phyloP scores from a whole-genome alignment of 2,888 invertebrate species.

The Netelia melanura region DNA sequence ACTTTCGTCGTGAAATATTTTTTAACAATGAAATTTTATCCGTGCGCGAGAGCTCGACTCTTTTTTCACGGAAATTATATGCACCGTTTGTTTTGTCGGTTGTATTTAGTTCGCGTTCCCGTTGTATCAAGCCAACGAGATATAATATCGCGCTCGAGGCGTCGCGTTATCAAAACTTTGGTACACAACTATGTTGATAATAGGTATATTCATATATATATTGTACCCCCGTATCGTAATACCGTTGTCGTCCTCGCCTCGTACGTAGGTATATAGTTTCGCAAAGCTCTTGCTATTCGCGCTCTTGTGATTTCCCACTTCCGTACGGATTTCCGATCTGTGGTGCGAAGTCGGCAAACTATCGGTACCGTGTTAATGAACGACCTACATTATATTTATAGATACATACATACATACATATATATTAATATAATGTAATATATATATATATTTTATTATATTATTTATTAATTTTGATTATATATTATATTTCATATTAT shows the following conservation, averaged over 20 bases:
- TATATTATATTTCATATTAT: too few relatives aligned
- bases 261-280: conserved; percentile 1
- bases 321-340: conserved; percentile 62
- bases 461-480: too few relatives aligned
- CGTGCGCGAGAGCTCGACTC: too few relatives aligned
- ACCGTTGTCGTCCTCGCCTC: background rate
- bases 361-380: conserved; percentile 64
- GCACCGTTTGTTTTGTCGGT: background rate
- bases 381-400: background rate
- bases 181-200: background rate
- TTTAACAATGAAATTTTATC: too few relatives aligned
- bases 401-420: background rate
- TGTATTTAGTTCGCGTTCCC: background rate
- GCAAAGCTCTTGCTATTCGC: background rate
- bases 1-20: too few relatives aligned
- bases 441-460: too few relatives aligned
- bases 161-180: conserved; percentile 9
- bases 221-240: background rate
- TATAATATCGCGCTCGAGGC: conserved; percentile 1
- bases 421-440: background rate
- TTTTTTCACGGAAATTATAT: background rate
- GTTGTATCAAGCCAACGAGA: background rate
- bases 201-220: background rate
- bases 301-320: conserved; percentile 56
- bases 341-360: conserved; percentile 55